These are phyloP conservation scores for Anarhynchus alexandrinus DNA, from an alignment of 2,113 vertebrate genomes.

Conservation along the genomic window DNA sequence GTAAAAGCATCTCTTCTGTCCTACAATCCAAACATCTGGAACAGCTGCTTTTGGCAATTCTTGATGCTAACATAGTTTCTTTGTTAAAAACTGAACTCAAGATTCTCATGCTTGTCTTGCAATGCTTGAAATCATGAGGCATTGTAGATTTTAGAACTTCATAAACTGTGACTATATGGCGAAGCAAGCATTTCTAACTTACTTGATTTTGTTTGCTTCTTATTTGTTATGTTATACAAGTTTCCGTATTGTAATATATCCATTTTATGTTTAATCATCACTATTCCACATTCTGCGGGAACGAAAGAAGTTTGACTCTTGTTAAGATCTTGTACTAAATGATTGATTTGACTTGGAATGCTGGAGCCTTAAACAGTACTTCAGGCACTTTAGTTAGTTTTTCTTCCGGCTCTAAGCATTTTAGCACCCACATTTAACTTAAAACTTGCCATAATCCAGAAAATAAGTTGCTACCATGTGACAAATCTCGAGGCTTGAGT, in stretches of 20 bases:
- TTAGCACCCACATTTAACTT: not conserved
- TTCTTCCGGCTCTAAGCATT: not conserved
- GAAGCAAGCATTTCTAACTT: not conserved
- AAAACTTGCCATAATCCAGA: not conserved
- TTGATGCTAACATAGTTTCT: not conserved
- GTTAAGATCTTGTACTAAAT: not conserved
- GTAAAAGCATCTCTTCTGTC: not conserved
- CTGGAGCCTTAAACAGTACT: not conserved
- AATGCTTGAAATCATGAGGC: not conserved
- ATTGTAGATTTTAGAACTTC: not conserved
- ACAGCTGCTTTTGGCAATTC: not conserved
- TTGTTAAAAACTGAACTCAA: not conserved
- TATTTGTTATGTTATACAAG: not conserved
- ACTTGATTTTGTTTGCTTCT: not conserved
- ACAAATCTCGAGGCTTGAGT: not conserved
- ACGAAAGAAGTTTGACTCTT: not conserved
- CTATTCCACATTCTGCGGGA: not conserved
- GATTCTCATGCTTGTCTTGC: not conserved
- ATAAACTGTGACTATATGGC: not conserved
- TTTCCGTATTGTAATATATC: not conserved
- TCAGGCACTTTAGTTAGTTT: not conserved
- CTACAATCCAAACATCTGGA: not conserved
- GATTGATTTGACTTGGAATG: not conserved
- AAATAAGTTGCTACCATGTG: not conserved
- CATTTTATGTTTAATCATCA: not conserved